Evolutionary conservation across 2,113 vertebrate species (phyloP), one percentile per base, ranked within the genome.

Genomic region (Pteropus alecto): DNA sequence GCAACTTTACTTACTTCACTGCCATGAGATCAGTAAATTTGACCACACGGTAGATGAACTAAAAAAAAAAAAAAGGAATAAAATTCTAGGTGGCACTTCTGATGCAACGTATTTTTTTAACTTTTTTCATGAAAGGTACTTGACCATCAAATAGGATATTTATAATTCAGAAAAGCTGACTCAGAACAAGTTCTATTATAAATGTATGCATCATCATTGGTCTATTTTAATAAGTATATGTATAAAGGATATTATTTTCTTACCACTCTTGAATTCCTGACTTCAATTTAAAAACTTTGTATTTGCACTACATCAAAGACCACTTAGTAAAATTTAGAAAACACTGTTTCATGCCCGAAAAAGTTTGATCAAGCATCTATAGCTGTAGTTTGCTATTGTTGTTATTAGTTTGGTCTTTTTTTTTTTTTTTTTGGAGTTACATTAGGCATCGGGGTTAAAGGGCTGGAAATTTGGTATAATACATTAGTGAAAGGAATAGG

Each of bases 121-220:
- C 89, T 79, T 79, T 79, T 79, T 83, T 22, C 14, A 63, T 90
- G 30, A 22, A 87, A 78, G 1, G 6, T 82, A 21, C 68, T 93
- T 93, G 46, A 77, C 43, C 60, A 87, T 56, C 73, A 82, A 82
- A 65, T 85, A 65, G 28, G 91, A 88, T 79, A 85, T 81, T 94
- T 90, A 90, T 87, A 84, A 90, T 70, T 90, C 43, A 79, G 70
- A 68, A 97, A 63, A 63, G 28, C 38, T 93, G 82, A 76, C 33
- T 60, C 86, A 88, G n/a, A 90, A 14, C 6, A 94, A 77, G 24
- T 85, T 87, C 60, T 41, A 13, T 11, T 82, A 5, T 73, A 79
- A 56, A 6, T n/a, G 18, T 79, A 21, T 41, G 9, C 11, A 56
- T 60, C 21, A 41, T 78, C 58, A 67, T 21, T 74, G 11, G 24